Evolutionary conservation across 2,888 invertebrate species (phyloP).

Genomic region (Leptopilina myrica): DNA sequence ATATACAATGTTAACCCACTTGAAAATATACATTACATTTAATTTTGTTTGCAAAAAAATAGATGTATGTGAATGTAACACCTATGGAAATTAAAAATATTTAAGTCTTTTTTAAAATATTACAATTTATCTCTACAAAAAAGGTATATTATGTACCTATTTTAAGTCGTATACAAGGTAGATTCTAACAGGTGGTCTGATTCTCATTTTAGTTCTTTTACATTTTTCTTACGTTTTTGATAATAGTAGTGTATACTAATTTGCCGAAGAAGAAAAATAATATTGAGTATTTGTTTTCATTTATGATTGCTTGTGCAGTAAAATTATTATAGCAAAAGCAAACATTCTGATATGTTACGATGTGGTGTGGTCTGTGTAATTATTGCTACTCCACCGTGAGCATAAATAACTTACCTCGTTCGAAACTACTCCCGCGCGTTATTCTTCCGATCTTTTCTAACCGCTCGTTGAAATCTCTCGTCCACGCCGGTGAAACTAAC

Average conservation of each 20-base stretch:
- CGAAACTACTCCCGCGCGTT: slow-evolving; percentile 57
- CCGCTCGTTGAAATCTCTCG: slow-evolving; percentile 69
- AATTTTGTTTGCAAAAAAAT: no score
- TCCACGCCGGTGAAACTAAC: slow-evolving; percentile 49
- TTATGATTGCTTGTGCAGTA: not conserved
- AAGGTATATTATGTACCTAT: no score
- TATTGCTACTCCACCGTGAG: slow-evolving; percentile 51
- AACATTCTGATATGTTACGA: slow-evolving; percentile 48
- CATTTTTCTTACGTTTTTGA: no score
- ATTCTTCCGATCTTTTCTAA: slow-evolving; percentile 61
- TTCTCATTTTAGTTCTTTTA: no score
- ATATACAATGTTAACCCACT: no score
- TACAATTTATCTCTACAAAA: no score
- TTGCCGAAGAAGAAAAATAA: not conserved
- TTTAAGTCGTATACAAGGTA: no score
- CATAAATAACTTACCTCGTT: slow-evolving; percentile 61
- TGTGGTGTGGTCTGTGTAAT: slow-evolving; percentile 41
- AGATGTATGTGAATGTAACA: no score
- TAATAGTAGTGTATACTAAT: not conserved
- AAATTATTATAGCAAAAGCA: slow-evolving; percentile 55
- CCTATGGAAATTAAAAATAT: no score
- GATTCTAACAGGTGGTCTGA: no score
- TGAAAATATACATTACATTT: no score
- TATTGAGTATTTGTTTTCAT: not conserved
- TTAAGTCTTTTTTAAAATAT: no score